Base-by-base conservation (phyloP, 2,888 invertebrate species). In the Antheraea yamamai region DNA sequence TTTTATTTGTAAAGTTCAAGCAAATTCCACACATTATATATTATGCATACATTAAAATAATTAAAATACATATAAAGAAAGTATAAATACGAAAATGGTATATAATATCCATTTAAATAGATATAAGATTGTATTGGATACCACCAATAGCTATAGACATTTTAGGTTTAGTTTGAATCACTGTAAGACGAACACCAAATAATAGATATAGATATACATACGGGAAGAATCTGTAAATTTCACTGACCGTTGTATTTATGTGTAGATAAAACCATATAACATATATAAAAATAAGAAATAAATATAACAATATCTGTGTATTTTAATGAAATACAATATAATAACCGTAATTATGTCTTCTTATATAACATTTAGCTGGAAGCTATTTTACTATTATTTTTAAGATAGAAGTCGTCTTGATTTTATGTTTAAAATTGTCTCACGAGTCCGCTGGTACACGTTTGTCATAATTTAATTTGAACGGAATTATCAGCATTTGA, bases 141-240 rank as follows among this genome's bases (percentile, higher is more conserved):
- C 10, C 30, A 35, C 10, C 20, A 12, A 66, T 68, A 30, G 68
- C 20, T 68, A 68, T 35, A 68, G 68, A 23, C 39, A 68, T 39
- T n/a, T 39, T 39, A 70, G 10, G n/a, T 39, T 70, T 30, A 70
- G 10, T 16, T n/a, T 39, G 20, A 39, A 8, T 39, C 35, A 39
- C 35, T 70, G 70, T 70, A 70, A 70, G 70, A 39, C 39, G 70
- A 70, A 70, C 70, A 70, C 70, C 70, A 70, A 70, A 39, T 70
- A 61, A 14, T 23, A 14, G 12, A 61, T 61, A 26, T n/a, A 58
- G 2, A 64, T 66, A 66, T 66, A 26, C 30, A 66, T 6, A 66
- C 64, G 64, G 23, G 64, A 66, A 66, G 64, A 30, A 66, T 30
- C 16, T 66, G 64, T 66, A 26, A 30, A 66, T 66, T 30, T 26